Conservation (phyloP, 2,113 vertebrate genomes). For the Rhineura floridana region DNA sequence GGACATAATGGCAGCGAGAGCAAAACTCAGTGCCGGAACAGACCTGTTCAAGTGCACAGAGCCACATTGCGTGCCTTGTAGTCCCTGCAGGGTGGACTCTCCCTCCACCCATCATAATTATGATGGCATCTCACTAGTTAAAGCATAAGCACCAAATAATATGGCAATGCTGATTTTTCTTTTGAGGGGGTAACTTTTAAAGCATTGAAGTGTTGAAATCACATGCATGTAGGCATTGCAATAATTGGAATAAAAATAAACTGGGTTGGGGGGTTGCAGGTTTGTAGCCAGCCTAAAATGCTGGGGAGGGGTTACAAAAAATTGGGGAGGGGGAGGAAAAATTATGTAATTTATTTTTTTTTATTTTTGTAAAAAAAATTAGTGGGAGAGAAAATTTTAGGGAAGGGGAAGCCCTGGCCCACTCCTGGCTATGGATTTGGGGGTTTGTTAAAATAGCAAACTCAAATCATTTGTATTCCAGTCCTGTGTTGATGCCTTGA, state of each 20-base stretch:
- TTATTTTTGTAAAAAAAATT: too few relatives aligned
- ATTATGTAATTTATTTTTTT: too few relatives aligned
- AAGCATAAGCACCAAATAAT: background rate
- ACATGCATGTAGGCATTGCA: background rate
- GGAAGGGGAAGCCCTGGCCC: too few relatives aligned
- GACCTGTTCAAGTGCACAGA: background rate
- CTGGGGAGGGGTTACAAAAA: too few relatives aligned
- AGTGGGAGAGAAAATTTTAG: too few relatives aligned
- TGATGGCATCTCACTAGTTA: background rate
- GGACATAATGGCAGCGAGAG: background rate
- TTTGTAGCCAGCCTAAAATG: too few relatives aligned
- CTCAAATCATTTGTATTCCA: background rate
- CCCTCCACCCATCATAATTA: background rate
- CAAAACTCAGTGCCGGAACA: background rate
- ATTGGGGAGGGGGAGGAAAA: too few relatives aligned
- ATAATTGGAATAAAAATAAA: background rate
- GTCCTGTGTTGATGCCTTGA: background rate
- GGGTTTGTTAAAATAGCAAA: background rate
- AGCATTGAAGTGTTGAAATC: background rate
- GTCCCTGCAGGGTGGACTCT: background rate
- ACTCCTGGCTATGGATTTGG: too few relatives aligned
- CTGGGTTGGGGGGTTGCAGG: background rate
- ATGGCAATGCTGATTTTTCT: too few relatives aligned
- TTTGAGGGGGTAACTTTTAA: too few relatives aligned
- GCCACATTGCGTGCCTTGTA: background rate